Evolutionary conservation across 1,140 invertebrate species (phyloP), one percentile per base, ranked within the genome.

Genomic region (Chironomus tepperi): DNA sequence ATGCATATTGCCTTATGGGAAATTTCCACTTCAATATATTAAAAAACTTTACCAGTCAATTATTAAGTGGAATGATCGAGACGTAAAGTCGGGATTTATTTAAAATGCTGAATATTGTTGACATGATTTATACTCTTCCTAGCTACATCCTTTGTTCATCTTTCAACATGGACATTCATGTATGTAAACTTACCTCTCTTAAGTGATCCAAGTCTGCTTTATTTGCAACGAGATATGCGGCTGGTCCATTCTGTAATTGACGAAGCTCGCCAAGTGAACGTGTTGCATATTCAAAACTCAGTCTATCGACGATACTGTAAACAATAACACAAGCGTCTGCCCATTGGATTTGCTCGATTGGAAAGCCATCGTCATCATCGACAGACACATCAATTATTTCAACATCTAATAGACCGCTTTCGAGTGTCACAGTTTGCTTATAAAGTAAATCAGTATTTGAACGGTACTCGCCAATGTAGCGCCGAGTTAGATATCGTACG

Each of bases 401-500:
- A 64, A 92, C 86, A 80, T 93, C 90, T 57, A 91, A 84, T 16
- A 87, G 84, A 42, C 85, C 85, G 76, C 89, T 89, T 78, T 90
- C 90, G 73, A 91, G 86, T 43, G 86, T 88, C 43, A 91, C 86
- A 19, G 87, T 89, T 79, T 91, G 90, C 78, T 87, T 85, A 79
- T 93, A 93, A n/a, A 92, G 82, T 18, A 92, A 83, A 87, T 93
- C 91, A 91, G 86, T 89, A 80, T 91, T 90, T 77, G 91, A 92
- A 79, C 90, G 87, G 81, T 93, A 93, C 85, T 93, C 91, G 74
- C 91, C 91, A 75, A 93, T 93, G 81, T 89, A 93, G 78, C 91
- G 82, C 78, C 89, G 86, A 7, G 91, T 93, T 42, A 93, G 81
- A 79, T 91, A 92, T 47, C 91, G 85, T 3, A 93, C 91, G 16